Evolutionary conservation across 2,888 invertebrate species (phyloP).

Genomic region (Eurytoma californica): DNA sequence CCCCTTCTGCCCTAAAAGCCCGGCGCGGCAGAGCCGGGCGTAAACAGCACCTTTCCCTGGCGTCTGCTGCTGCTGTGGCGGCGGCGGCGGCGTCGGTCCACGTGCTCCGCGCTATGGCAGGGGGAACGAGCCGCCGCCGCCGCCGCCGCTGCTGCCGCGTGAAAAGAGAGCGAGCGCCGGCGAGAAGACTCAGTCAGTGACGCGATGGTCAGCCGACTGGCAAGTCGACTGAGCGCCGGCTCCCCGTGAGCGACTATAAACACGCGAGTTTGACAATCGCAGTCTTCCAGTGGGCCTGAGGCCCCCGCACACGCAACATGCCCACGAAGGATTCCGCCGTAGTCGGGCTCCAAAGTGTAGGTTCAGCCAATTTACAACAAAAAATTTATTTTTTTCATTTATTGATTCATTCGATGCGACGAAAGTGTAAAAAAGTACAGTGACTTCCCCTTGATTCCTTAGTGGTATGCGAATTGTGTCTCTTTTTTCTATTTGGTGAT

Average conservation of each 20-base stretch:
- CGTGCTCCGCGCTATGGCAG: slow-evolving; percentile 59
- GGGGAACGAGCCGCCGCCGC: slow-evolving; percentile 49
- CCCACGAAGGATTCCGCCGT: slow-evolving; percentile 36
- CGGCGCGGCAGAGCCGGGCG: too few species aligned
- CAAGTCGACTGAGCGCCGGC: slow-evolving; percentile 61
- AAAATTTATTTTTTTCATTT: slow-evolving; percentile 4
- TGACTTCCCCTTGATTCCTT: too few species aligned
- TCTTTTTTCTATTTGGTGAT: neutral
- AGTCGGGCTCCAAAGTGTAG: slow-evolving; percentile 42
- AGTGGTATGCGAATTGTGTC: too few species aligned
- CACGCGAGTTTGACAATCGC: neutral
- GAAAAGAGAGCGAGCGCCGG: slow-evolving; percentile 48
- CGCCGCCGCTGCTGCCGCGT: neutral
- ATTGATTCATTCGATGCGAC: neutral
- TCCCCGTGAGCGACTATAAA: neutral
- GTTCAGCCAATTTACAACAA: too few species aligned
- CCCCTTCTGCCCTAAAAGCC: too few species aligned
- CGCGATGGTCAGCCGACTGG: slow-evolving; percentile 72
- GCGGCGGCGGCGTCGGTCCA: slow-evolving; percentile 43
- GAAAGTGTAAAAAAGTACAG: neutral
- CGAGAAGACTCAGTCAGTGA: slow-evolving; percentile 69
- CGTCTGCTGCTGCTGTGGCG: too few species aligned
- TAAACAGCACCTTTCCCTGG: too few species aligned
- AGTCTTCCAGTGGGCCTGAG: neutral
- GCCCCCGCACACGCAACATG: neutral